These are phyloP conservation scores for Trimorus sp. DNA, from an alignment of 2,888 invertebrate genomes.

Conservation along the genomic window DNA sequence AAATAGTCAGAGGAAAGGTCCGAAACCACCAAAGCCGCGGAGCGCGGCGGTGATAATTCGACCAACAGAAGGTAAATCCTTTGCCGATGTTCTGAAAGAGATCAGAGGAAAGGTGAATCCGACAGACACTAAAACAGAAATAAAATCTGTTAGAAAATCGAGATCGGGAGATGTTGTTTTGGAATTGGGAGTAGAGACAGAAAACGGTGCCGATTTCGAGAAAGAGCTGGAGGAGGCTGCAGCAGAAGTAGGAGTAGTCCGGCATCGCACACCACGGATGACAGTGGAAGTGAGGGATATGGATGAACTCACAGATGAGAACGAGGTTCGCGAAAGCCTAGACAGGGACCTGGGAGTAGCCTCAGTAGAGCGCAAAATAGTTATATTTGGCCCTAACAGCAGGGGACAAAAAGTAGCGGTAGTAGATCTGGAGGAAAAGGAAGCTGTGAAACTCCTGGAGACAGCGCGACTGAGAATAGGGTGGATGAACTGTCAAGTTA, in stretches of 20 bases:
- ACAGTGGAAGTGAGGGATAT: conserved; percentile 16
- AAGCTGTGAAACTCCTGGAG: conserved; percentile 13
- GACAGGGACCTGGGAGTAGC: background rate
- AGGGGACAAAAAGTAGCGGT: conserved; percentile 31
- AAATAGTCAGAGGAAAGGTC: background rate
- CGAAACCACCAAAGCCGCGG: too few relatives aligned
- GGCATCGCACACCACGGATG: background rate
- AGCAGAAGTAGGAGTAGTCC: background rate
- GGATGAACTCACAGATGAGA: background rate
- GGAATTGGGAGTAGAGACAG: background rate
- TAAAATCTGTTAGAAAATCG: conserved; percentile 42
- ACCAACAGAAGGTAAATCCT: conserved; percentile 34
- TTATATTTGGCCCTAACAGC: background rate
- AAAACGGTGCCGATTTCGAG: conserved; percentile 1
- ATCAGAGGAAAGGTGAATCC: conserved; percentile 37
- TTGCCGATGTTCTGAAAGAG: conserved; percentile 31
- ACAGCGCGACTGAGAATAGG: conserved; percentile 9
- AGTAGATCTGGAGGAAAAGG: conserved; percentile 15
- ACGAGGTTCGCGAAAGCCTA: background rate
- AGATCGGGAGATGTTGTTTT: background rate
- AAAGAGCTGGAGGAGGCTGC: background rate
- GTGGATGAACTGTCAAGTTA: conserved; percentile 26
- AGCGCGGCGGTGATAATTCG: background rate
- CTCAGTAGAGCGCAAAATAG: background rate
- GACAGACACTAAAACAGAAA: conserved; percentile 8